Base-by-base conservation (phyloP, 2,888 invertebrate genomes). In the Stramonita haemastoma region DNA sequence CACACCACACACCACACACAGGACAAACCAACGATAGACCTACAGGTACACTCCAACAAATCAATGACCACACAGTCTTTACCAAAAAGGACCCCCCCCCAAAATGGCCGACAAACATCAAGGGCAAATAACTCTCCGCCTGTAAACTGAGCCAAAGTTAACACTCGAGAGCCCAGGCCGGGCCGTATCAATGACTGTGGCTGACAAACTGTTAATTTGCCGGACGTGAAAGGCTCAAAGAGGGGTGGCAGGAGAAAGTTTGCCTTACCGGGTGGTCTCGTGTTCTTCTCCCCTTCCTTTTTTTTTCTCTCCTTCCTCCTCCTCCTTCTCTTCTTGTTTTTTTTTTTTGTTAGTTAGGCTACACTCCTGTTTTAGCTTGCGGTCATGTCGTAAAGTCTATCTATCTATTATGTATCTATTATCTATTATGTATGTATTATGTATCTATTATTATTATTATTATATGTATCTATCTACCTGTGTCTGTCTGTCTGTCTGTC, bases 161-260 rank as follows among this genome's bases (percentile, higher is more conserved):
- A 88, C 83, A 88, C n/a, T 46, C 57, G 17, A 29, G 29, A n/a
- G 19, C 1, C 46, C 19, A 22, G 66, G 34, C n/a, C 36, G 0
- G 15, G 46, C 22, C 26, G 81, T 87, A 87, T 87, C 81, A 79
- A 19, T 87, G 60, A 81, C 87, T 32, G 15, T 34, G 17, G 17
- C 87, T 56, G 29, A 36, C 87, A 57, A 46, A 79, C 79, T 46
- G 22, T 81, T 87, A 87, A 87, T 87, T 87, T 87, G 87, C 87
- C 46, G 15, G 87, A 87, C 79, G 87, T 87, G 87, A 36, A 79
- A n/a, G 17, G 60, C 36, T 32, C 32, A 73, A 87, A 79, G 46
- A 57, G 73, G 81, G 36, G 17, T 87, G 87, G 81, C 87, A 87
- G 87, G 81, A 26, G 57, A 87, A 81, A 79, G 87, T 87, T 87